Evolutionary conservation across 2,888 invertebrate genomes (phyloP).

Genomic region (Gastrophysa polygoni): DNA sequence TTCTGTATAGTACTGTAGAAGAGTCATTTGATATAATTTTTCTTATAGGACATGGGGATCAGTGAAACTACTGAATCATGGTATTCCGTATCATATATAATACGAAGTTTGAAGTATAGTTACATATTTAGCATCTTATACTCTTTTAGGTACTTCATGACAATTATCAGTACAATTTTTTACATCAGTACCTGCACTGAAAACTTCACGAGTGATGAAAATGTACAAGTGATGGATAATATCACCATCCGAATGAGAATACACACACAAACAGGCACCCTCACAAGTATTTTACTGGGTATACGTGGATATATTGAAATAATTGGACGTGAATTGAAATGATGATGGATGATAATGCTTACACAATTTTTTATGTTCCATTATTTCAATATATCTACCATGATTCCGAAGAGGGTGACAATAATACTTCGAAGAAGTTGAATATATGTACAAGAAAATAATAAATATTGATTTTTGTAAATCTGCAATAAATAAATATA

Average conservation of each 20-base stretch:
- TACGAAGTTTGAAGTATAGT: conserved; percentile 43
- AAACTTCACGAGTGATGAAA: conserved; percentile 31
- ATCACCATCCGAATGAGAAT: conserved; percentile 41
- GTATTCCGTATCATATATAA: conserved; percentile 38
- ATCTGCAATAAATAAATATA: conserved; percentile 45
- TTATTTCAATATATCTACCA: conserved; percentile 34
- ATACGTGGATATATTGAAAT: conserved; percentile 43
- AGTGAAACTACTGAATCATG: not conserved
- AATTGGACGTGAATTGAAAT: conserved; percentile 30
- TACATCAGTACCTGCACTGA: conserved; percentile 4
- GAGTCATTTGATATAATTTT: no score
- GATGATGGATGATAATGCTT: no score
- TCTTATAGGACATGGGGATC: no score
- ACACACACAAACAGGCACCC: conserved; percentile 28
- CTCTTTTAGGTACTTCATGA: conserved; percentile 29
- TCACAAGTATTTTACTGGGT: conserved; percentile 16
- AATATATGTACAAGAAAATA: conserved; percentile 43
- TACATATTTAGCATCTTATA: conserved; percentile 43
- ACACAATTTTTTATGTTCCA: conserved; percentile 5
- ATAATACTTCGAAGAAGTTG: conserved; percentile 36
- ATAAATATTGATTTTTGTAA: conserved; percentile 44
- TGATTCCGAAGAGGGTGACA: conserved; percentile 21
- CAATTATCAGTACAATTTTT: conserved; percentile 11
- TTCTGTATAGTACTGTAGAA: no score
- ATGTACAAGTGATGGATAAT: conserved; percentile 47